phyloP scores from a whole-genome alignment of 2,797 vertebrate species.

The Molothrus aeneus region DNA sequence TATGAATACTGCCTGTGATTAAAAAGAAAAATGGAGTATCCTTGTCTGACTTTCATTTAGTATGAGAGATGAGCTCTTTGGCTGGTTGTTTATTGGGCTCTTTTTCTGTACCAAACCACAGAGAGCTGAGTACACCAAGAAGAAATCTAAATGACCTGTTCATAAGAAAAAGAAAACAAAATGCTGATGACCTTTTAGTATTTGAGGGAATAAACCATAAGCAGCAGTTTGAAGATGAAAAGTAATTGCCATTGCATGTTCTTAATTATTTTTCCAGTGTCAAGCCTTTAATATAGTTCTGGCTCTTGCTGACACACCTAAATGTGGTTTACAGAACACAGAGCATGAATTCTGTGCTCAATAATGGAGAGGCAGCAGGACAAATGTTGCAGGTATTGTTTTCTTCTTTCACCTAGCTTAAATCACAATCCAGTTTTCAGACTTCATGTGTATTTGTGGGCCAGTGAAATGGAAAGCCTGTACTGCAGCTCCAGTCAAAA shows the following conservation, averaged over 20 bases:
- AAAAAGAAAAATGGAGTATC: slow-evolving; percentile 29
- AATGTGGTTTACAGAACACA: slow-evolving; percentile 63
- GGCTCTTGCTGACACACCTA: slow-evolving; percentile 62
- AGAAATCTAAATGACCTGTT: slow-evolving; percentile 63
- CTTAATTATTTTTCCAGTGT: slow-evolving; percentile 74
- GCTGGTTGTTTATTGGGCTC: neutral
- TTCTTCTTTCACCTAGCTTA: slow-evolving; percentile 29
- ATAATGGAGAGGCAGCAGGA: slow-evolving; percentile 44
- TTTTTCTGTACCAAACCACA: neutral
- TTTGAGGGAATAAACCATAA: slow-evolving; percentile 59
- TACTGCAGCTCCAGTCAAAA: neutral
- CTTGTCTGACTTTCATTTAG: slow-evolving; percentile 26
- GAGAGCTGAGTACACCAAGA: neutral
- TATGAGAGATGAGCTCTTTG: neutral
- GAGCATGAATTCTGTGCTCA: slow-evolving; percentile 53
- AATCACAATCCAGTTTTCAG: slow-evolving; percentile 4
- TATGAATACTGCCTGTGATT: slow-evolving; percentile 4
- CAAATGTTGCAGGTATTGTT: neutral
- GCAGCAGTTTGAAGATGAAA: slow-evolving; percentile 67
- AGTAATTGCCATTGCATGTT: slow-evolving; percentile 64
- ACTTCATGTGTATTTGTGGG: neutral
- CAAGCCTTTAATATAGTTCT: slow-evolving; percentile 55
- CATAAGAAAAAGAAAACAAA: slow-evolving; percentile 18
- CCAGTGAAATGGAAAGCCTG: slow-evolving; percentile 20
- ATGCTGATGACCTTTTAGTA: slow-evolving; percentile 63